Base-by-base conservation (phyloP, 2,113 vertebrate species). In the Grammomys dolichurus region DNA sequence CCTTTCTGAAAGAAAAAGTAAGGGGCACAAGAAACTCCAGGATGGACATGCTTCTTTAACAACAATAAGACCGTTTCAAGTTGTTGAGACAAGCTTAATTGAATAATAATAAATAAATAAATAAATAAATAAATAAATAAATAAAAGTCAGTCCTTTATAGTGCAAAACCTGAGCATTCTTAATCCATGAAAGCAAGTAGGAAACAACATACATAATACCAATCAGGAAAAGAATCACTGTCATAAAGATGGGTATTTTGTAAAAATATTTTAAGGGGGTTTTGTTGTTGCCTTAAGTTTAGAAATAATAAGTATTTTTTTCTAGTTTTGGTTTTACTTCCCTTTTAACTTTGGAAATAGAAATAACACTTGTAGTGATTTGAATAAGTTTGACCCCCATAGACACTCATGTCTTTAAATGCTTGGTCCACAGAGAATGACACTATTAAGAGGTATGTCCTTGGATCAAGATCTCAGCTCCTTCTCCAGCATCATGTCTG, bases 1-100 rank as follows among this genome's bases (percentile, higher is more conserved):
- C 90, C 96, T 91, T 88, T 81, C 86, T 90, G 80, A 96, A 98
- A 95, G 43, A 95, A 97, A 97, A 82, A 67, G 16, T 90, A 97
- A 75, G 13, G 91, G 46, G 11, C 51, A 82, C 7, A 95, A 24
- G 91, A 87, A 89, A 84, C 85, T 91, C 84, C 36, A 95, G 96
- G 93, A 1, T 0, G 60, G 3, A 0, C 87, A 24, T 72, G 31
- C 72, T 90, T 96, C 63, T 95, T 75, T 33, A 90, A 76, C 24
- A 75, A 36, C 26, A 54, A 60, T 90, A 84, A 81, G 87, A 89
- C 58, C 51, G 86, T 96, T 93, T 93, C 87, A 94, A 19, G 56
- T 36, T 95, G 84, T 51, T 77, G 16, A 11, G 87, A 22, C 1
- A 80, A 96, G 96, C n/a, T 96, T 72, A 96, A 33, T 76, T 5